Evolutionary conservation across 2,888 invertebrate species (phyloP).

Genomic region (Agrenia bidenticulata): DNA sequence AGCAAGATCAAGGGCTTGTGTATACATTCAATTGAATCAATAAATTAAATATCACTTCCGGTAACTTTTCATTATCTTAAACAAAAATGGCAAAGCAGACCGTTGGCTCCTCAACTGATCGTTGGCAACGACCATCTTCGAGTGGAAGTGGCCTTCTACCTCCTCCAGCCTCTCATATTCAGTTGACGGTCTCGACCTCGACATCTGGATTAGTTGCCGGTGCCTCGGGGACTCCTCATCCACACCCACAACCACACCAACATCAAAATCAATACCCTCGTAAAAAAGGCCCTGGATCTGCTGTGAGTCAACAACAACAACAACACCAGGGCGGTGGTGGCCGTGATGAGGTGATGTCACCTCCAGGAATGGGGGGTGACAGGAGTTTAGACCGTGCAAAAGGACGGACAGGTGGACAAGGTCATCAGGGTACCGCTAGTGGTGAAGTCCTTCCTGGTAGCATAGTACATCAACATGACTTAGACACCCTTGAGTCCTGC

Average conservation of each 20-base stretch:
- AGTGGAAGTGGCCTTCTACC: constrained; percentile 25
- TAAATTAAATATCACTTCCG: neutral
- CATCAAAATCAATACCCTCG: constrained; percentile 4
- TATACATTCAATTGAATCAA: no score
- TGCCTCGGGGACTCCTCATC: neutral
- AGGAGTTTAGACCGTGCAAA: constrained; percentile 8
- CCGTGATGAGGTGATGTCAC: constrained; percentile 36
- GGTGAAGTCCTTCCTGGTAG: constrained; percentile 22
- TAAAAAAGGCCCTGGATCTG: neutral
- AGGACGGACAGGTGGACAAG: constrained; percentile 3
- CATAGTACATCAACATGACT: constrained; percentile 48
- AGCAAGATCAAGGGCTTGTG: no score
- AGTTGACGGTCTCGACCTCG: constrained; percentile 11
- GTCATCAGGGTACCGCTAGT: neutral
- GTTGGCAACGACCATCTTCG: constrained; percentile 26
- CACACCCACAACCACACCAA: neutral
- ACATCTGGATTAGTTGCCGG: constrained; percentile 18
- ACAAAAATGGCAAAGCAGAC: constrained; percentile 28
- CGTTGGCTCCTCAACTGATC: constrained; percentile 16
- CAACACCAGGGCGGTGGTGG: constrained; percentile 37
- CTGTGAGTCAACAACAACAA: constrained; percentile 14
- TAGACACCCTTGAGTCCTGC: constrained; percentile 52
- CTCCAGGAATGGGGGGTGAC: constrained; percentile 29
- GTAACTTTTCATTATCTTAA: neutral
- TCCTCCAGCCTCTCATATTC: constrained; percentile 15